Evolutionary conservation across 2,797 vertebrate genomes (phyloP).

Genomic region (Xiphorhynchus erythropygius): DNA sequence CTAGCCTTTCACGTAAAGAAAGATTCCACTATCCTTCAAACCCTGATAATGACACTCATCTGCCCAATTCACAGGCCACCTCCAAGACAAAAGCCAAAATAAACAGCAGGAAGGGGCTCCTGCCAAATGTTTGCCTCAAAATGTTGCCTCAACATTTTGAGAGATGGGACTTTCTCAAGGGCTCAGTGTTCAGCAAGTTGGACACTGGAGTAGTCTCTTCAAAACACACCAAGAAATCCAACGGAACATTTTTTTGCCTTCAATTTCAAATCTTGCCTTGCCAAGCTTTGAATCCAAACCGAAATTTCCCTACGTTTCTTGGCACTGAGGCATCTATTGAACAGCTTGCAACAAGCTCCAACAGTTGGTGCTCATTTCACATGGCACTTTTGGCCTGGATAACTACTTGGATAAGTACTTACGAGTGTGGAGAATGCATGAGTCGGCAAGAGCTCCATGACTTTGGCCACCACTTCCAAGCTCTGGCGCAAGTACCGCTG

Average conservation of each 20-base stretch:
- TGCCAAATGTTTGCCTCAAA: neutral
- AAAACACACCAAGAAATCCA: neutral
- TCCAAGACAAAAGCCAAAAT: neutral
- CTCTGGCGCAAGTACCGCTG: constrained; percentile 97
- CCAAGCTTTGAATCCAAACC: neutral
- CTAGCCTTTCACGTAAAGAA: neutral
- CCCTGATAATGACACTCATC: neutral
- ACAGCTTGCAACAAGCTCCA: neutral
- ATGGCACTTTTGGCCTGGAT: neutral
- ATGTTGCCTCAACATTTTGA: too few relatives aligned
- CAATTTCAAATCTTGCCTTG: neutral
- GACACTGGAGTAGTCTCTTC: neutral
- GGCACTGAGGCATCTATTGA: neutral
- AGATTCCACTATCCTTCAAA: neutral
- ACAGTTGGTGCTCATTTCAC: neutral
- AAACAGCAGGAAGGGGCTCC: neutral
- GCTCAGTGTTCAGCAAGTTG: neutral
- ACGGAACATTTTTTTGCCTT: neutral
- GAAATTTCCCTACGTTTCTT: neutral
- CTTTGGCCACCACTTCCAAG: constrained; percentile 97
- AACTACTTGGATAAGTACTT: constrained; percentile 56
- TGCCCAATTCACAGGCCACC: neutral
- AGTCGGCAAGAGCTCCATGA: constrained; percentile 98
- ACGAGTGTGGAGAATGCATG: constrained; percentile 95
- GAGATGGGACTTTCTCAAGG: neutral